phyloP scores from a whole-genome alignment of 2,113 vertebrate species.

The Pelvicachromis taeniatus region DNA sequence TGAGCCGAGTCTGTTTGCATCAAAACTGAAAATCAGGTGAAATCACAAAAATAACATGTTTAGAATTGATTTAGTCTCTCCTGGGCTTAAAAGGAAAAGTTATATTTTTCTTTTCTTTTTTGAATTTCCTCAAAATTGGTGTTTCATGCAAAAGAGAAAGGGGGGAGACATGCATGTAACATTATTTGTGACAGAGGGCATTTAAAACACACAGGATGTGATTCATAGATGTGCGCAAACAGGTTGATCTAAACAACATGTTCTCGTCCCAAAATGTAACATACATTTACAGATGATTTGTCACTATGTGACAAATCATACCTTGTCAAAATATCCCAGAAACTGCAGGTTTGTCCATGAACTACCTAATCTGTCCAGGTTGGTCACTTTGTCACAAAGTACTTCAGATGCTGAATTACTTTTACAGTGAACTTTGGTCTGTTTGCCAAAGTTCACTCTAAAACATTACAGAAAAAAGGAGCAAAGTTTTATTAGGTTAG shows the following conservation, averaged over 20 bases:
- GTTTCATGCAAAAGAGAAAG: fast-evolving
- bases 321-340: background rate
- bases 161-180: background rate
- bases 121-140: background rate
- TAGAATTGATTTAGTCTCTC: background rate
- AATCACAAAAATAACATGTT: background rate
- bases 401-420: background rate
- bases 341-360: background rate
- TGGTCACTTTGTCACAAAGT: background rate
- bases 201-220: background rate
- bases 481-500: background rate
- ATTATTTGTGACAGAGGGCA: background rate
- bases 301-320: background rate
- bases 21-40: background rate
- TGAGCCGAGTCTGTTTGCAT: background rate
- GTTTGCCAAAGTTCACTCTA: background rate
- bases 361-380: background rate
- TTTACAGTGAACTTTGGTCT: too few relatives aligned
- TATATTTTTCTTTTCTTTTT: background rate
- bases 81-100: background rate
- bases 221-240: background rate
- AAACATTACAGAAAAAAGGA: background rate
- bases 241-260: background rate
- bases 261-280: too few relatives aligned
- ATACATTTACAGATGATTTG: too few relatives aligned